Base-by-base conservation (phyloP, 2,797 vertebrate genomes). In the Vireo griseus region DNA sequence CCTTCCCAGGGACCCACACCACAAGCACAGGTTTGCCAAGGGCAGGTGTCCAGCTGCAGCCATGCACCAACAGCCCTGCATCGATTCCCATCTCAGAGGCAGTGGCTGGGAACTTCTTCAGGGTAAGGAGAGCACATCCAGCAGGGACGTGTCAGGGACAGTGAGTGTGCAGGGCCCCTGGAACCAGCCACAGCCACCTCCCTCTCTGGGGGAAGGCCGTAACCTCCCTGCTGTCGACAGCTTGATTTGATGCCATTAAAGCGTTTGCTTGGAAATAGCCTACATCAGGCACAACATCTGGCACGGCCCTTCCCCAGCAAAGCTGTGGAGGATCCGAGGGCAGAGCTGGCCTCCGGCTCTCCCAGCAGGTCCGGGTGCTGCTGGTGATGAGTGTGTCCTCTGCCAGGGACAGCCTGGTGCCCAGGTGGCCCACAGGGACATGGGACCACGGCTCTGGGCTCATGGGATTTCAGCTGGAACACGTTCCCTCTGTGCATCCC, bases 171-270 rank as follows among this genome's bases (percentile, higher is more conserved):
- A 35, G 63, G 57, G 75, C 88, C 86, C 55, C 35, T 1, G 31
- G 52, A 86, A 48, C 4, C 6, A 15, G 69, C 45, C 31, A 5
- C 18, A n/a, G 71, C 55, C 54, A 2, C 91, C 90, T 93, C 90
- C 78, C 62, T 57, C 82, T 94, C 77, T 26, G 5, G 21, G 78
- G 84, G 33, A 94, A 92, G 82, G 93, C 73, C 20, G 2, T 78
- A 92, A 94, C 87, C 93, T 94, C 45, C 35, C 88, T 89, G 96
- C 95, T 94, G 91, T 83, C 58, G 50, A 92, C 95, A 93, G 94
- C 84, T 95, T 94, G 95, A 91, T 95, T 89, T 89, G 89, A 92
- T 91, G 94, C 96, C 90, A 55, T 93, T 94, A 86, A 90, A 83
- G 91, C 25, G 6, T 91, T 95, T 88, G 89, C 90, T 90, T 9